Percentiles rank a stretch among this genome's conserved stretches.
Evolutionary conservation across 2,797 vertebrate species (phyloP).

Genomic region (Arrhamphus sclerolepis): DNA sequence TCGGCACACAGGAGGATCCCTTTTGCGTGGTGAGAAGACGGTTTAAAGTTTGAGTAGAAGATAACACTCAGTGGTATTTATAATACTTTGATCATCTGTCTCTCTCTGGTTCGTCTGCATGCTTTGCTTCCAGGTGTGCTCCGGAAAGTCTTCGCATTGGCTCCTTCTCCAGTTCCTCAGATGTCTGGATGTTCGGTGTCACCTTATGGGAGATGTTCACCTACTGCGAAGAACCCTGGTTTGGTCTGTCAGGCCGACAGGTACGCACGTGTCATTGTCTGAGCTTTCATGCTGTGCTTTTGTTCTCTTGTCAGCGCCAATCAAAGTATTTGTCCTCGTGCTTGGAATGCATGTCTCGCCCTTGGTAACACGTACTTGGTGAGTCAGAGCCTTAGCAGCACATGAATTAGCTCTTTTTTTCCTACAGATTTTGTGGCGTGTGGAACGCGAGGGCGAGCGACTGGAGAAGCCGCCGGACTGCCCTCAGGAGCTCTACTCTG

Average conservation of each 20-base stretch:
- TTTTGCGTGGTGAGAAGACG: constrained; percentile 83
- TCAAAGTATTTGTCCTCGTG: not conserved
- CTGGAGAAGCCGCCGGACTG: constrained; percentile 85
- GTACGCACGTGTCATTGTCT: constrained; percentile 56
- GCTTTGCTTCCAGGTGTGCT: constrained; percentile 84
- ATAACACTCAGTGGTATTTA: not conserved
- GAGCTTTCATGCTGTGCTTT: not conserved
- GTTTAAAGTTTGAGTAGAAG: not conserved
- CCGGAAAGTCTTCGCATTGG: constrained; percentile 89
- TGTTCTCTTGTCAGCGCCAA: not conserved
- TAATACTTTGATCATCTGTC: not conserved
- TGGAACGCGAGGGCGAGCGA: constrained; percentile 84
- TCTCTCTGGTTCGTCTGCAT: not conserved
- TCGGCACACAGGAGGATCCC: constrained; percentile 86
- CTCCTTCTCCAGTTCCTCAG: constrained; percentile 87
- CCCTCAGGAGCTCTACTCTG: constrained; percentile 81
- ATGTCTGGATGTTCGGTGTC: constrained; percentile 93
- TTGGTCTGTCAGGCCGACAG: constrained; percentile 85
- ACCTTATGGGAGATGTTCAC: constrained; percentile 94
- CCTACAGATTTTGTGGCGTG: constrained; percentile 81
- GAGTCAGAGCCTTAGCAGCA: constrained; percentile 20
- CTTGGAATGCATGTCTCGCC: constrained; percentile 47
- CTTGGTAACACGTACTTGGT: not conserved
- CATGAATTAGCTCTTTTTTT: not conserved
- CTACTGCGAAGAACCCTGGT: constrained; percentile 90